Percentiles rank a stretch among this genome's conserved stretches.
phyloP scores from a whole-genome alignment of 2,888 invertebrate species.

The Hybos culiciformis region DNA sequence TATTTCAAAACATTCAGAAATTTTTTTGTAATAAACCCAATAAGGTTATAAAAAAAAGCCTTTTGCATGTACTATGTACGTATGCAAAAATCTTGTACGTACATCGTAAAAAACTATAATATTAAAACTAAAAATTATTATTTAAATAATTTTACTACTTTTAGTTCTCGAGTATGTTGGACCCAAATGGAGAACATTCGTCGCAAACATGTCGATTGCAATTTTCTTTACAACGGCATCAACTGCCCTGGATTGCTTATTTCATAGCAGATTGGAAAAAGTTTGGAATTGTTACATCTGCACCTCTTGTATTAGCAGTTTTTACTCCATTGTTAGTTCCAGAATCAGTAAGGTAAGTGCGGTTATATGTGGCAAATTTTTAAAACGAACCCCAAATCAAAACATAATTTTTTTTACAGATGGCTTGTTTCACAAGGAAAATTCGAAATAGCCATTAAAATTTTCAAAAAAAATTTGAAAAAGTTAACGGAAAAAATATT shows the following conservation, averaged over 20 bases:
- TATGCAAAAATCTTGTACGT: too few species aligned
- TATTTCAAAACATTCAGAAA: too few species aligned
- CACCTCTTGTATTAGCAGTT: slow-evolving; percentile 55
- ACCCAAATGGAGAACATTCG: slow-evolving; percentile 79
- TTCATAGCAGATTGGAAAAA: slow-evolving; percentile 66
- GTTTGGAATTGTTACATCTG: slow-evolving; percentile 64
- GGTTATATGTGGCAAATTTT: not conserved
- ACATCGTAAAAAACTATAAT: too few species aligned
- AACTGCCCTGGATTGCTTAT: slow-evolving; percentile 72
- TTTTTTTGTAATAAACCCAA: too few species aligned
- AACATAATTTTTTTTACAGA: not conserved
- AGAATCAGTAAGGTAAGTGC: slow-evolving; percentile 67
- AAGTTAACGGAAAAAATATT: slow-evolving; percentile 61
- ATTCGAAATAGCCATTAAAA: slow-evolving; percentile 61
- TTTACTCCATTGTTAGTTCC: slow-evolving; percentile 66
- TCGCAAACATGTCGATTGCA: slow-evolving; percentile 84
- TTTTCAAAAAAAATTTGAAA: slow-evolving; percentile 68
- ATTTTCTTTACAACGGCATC: slow-evolving; percentile 75
- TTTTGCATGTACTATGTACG: too few species aligned
- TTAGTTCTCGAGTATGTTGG: slow-evolving; percentile 78
- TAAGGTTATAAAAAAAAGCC: too few species aligned
- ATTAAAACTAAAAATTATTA: too few species aligned
- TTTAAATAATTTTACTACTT: too few species aligned
- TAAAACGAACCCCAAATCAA: too few species aligned
- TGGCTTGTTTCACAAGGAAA: slow-evolving; percentile 81